Percentiles rank a stretch among this genome's conserved stretches.
Conservation (phyloP, 2,888 invertebrate genomes). For the Plagodis dolabraria region DNA sequence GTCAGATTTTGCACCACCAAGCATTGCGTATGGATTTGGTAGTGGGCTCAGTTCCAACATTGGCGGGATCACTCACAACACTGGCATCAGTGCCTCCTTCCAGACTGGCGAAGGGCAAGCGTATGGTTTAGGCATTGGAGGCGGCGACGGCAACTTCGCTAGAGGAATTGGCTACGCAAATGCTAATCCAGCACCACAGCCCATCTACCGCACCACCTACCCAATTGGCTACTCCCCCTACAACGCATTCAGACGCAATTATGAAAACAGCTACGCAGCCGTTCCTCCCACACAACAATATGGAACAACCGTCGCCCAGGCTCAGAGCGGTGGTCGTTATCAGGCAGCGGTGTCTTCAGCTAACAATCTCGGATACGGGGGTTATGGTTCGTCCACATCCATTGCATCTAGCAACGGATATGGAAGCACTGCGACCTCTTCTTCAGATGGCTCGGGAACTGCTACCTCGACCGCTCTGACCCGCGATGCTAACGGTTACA, state of each 20-base stretch:
- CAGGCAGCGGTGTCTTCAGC: constrained; percentile 35
- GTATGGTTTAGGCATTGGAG: constrained; percentile 62
- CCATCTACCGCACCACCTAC: constrained; percentile 32
- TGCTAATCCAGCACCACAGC: constrained; percentile 44
- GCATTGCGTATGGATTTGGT: constrained; percentile 70
- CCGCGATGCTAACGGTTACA: constrained; percentile 45
- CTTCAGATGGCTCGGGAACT: constrained; percentile 50
- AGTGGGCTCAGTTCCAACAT: constrained; percentile 74
- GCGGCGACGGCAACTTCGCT: constrained; percentile 51
- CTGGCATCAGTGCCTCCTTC: constrained; percentile 66
- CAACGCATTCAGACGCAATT: constrained; percentile 38
- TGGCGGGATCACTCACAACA: constrained; percentile 70
- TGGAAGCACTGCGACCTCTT: constrained; percentile 38
- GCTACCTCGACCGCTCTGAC: constrained; percentile 59
- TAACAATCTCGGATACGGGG: constrained; percentile 37
- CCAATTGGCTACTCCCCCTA: constrained; percentile 44
- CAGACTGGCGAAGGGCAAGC: constrained; percentile 64
- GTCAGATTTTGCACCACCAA: constrained; percentile 48
- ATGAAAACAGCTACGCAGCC: constrained; percentile 48
- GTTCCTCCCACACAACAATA: constrained; percentile 58
- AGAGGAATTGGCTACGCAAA: constrained; percentile 66
- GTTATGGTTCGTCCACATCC: constrained; percentile 51
- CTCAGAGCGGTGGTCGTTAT: constrained; percentile 47
- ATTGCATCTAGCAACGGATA: constrained; percentile 35
- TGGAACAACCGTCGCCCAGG: constrained; percentile 59